Evolutionary conservation across 2,888 invertebrate genomes (phyloP).

Genomic region (Caenorhabditis sp.): DNA sequence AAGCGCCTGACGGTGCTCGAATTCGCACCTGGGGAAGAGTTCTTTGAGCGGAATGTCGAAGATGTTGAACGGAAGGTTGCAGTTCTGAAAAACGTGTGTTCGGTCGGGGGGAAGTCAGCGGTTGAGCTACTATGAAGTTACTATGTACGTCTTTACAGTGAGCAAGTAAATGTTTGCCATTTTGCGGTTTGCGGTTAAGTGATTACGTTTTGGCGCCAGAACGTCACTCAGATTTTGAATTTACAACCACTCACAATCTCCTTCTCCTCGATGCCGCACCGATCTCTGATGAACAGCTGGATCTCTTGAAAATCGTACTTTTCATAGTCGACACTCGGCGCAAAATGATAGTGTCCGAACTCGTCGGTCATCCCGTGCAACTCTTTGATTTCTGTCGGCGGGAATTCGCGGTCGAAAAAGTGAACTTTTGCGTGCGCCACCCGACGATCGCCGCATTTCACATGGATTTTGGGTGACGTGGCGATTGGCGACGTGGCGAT

Average conservation of each 20-base stretch:
- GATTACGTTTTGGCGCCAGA: too few relatives aligned
- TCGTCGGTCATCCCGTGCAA: background rate
- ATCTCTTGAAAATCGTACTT: background rate
- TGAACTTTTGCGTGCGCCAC: background rate
- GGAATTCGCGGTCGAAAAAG: background rate
- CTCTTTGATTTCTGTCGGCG: background rate
- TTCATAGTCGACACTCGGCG: background rate
- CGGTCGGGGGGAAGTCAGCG: too few relatives aligned
- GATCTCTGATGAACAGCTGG: background rate
- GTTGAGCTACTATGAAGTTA: too few relatives aligned
- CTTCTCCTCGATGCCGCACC: background rate
- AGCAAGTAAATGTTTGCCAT: background rate
- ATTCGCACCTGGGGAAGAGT: background rate
- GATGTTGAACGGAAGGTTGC: constrained; percentile 8
- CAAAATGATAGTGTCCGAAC: background rate
- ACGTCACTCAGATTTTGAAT: background rate
- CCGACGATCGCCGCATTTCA: background rate
- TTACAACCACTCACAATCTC: background rate
- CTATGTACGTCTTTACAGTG: too few relatives aligned
- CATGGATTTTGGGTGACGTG: too few relatives aligned
- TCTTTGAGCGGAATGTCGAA: constrained; percentile 2
- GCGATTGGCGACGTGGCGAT: too few relatives aligned
- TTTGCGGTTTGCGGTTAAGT: too few relatives aligned
- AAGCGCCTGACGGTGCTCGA: background rate
- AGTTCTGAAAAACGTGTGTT: constrained; percentile 1